phyloP scores from a whole-genome alignment of 2,888 invertebrate species.

The Yponomeuta malinellus region DNA sequence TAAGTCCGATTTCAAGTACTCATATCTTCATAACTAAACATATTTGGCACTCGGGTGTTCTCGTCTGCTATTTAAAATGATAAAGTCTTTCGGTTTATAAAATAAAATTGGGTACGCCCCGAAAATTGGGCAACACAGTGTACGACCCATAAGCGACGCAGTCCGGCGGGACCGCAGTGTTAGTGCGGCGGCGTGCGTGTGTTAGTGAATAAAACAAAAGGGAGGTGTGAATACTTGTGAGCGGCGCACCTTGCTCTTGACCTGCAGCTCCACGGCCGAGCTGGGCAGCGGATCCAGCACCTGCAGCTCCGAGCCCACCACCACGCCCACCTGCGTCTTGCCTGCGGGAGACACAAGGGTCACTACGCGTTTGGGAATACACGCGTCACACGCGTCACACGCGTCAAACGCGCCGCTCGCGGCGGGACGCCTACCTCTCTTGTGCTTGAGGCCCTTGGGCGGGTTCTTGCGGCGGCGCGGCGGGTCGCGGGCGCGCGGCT shows the following conservation, averaged over 20 bases:
- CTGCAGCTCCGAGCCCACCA: slow-evolving; percentile 87
- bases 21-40: no score
- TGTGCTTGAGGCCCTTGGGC: slow-evolving; percentile 38
- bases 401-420: neutral
- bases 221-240: neutral
- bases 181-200: neutral
- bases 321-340: slow-evolving; percentile 80
- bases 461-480: slow-evolving; percentile 66
- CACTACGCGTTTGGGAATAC: neutral
- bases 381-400: no score
- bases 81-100: no score
- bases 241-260: slow-evolving; percentile 91
- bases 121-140: no score
- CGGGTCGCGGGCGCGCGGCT: slow-evolving; percentile 77
- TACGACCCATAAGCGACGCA: no score
- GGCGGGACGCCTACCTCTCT: slow-evolving; percentile 25
- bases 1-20: no score
- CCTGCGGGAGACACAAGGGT: neutral
- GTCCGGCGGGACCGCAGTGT: no score
- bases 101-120: no score
- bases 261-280: slow-evolving; percentile 95
- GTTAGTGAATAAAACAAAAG: neutral
- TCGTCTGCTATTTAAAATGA: no score
- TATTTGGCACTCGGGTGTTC: no score
- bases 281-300: slow-evolving; percentile 92